Evolutionary conservation across 2,113 vertebrate genomes (phyloP).

Genomic region (Mola mola): DNA sequence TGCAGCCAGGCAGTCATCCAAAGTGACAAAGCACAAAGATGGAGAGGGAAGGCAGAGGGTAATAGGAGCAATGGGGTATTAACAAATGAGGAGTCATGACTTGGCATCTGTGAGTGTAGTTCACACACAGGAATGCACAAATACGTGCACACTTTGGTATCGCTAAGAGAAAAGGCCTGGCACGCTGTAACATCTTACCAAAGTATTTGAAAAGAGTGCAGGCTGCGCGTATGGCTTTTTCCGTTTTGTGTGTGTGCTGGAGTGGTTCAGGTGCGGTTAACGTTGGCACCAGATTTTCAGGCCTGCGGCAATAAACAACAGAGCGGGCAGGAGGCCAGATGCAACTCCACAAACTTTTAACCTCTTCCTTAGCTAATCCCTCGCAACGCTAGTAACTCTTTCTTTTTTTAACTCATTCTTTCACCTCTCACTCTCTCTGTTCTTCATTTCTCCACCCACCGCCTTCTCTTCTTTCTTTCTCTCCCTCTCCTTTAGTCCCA

Average conservation of each 20-base stretch:
- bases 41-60: conserved; percentile 55
- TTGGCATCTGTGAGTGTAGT: conserved; percentile 63
- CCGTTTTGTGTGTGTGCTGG: conserved; percentile 56
- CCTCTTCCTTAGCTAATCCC: conserved; percentile 82
- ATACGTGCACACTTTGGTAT: conserved; percentile 48
- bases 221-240: conserved; percentile 48
- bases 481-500: conserved; percentile 65
- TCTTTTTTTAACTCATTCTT: conserved; percentile 75
- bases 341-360: conserved; percentile 85
- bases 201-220: conserved; percentile 54
- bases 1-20: conserved; percentile 65
- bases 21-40: conserved; percentile 59
- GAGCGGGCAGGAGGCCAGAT: conserved; percentile 84
- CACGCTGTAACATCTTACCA: conserved; percentile 41
- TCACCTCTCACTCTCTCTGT: conserved; percentile 72
- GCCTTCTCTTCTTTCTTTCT: conserved; percentile 52
- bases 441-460: conserved; percentile 72
- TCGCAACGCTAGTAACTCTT: conserved; percentile 77
- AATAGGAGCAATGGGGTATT: conserved; percentile 64
- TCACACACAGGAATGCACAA: conserved; percentile 35
- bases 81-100: conserved; percentile 74
- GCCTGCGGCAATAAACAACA: conserved; percentile 85
- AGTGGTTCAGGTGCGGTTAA: conserved; percentile 84
- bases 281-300: conserved; percentile 82
- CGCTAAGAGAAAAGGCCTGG: conserved; percentile 45